Percentiles rank a stretch among this genome's conserved stretches.
Evolutionary conservation across 2,113 vertebrate species (phyloP).

Genomic region (Sprattus sprattus): DNA sequence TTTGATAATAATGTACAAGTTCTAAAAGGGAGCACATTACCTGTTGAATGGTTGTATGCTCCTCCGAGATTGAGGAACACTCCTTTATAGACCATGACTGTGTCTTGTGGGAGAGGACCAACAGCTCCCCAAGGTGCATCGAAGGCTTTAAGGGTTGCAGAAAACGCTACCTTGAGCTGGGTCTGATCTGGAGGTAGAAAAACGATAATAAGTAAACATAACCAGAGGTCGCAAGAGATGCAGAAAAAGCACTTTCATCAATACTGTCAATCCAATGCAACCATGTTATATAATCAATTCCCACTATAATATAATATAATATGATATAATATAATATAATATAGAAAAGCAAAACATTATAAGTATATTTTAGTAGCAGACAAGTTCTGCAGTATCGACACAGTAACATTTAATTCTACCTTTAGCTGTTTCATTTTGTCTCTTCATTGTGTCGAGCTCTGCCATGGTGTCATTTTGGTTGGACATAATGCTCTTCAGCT

Average conservation of each 20-base stretch:
- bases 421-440: background rate
- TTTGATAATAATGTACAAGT: no score
- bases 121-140: background rate
- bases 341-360: no score
- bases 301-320: no score
- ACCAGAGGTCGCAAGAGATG: no score
- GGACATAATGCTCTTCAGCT: no score
- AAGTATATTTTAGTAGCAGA: no score
- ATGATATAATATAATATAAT: no score
- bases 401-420: background rate
- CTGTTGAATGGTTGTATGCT: background rate
- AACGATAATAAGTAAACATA: background rate
- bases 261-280: background rate
- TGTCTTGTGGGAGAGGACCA: background rate
- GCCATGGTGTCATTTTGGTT: no score
- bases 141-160: background rate
- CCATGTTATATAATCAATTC: no score
- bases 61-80: background rate
- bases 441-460: no score
- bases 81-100: background rate
- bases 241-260: no score
- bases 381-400: no score
- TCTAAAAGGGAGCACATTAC: background rate
- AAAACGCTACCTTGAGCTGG: slow-evolving; percentile 38
- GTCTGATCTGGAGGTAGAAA: background rate